Evolutionary conservation across 64 coral and sea anemone genomes (phyloP).

Genomic region (Pocillopora damicornis): DNA sequence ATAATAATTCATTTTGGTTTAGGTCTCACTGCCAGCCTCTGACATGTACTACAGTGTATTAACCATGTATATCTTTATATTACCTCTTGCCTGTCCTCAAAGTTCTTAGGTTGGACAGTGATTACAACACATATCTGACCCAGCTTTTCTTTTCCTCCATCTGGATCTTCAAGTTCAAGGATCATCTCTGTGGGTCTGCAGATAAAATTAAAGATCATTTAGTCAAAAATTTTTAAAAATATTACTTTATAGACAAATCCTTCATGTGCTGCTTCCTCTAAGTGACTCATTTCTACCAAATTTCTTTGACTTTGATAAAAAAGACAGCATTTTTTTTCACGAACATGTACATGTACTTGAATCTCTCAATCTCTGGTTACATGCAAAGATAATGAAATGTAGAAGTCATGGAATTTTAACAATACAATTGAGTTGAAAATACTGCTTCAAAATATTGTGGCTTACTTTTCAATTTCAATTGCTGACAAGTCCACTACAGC

Average conservation of each 20-base stretch:
- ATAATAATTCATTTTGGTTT: not conserved
- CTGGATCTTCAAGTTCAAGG: conserved; percentile 75
- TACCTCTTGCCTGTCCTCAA: conserved; percentile 95
- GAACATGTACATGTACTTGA: too few relatives aligned
- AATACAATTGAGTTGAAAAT: too few relatives aligned
- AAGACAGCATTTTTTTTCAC: too few relatives aligned
- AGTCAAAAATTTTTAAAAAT: not conserved
- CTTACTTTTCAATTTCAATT: conserved; percentile 89
- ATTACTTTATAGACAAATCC: too few relatives aligned
- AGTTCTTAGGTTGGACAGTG: conserved; percentile 84
- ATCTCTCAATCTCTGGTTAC: too few relatives aligned
- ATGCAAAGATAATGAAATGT: too few relatives aligned
- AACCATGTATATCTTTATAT: not conserved
- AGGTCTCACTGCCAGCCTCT: not conserved
- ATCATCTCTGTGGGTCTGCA: conserved; percentile 89
- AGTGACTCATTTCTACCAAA: too few relatives aligned
- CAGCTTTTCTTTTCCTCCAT: conserved; percentile 81
- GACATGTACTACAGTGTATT: not conserved
- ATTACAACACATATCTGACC: conserved; percentile 75
- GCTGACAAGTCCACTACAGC: conserved; percentile 79
- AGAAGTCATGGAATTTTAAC: too few relatives aligned
- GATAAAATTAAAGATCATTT: not conserved
- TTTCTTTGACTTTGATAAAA: too few relatives aligned
- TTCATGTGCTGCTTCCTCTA: too few relatives aligned
- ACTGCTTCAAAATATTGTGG: not conserved